phyloP scores from a whole-genome alignment of 30 jellyfish, hydroid and myxozoan genomes.

The Haliclystus octoradiatus region DNA sequence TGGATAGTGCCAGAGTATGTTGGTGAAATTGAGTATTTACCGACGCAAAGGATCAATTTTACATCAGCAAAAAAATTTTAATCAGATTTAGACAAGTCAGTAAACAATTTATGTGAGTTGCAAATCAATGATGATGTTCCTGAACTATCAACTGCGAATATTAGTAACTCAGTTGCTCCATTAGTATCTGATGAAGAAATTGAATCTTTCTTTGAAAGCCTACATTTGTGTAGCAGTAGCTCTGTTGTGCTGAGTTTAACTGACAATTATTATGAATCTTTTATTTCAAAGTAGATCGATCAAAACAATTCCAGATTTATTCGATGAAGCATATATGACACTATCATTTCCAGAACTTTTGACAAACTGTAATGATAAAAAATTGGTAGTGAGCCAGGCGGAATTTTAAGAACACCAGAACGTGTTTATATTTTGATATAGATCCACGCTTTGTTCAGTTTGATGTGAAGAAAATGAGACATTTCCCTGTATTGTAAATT shows the following conservation, averaged over 20 bases:
- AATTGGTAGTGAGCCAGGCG: constrained; percentile 10
- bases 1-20: constrained; percentile 7
- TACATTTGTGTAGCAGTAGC: no score
- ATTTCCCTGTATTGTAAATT: no score
- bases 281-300: no score
- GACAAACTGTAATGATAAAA: constrained; percentile 3
- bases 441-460: constrained; percentile 6
- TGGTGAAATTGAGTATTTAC: neutral
- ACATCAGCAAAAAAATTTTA: neutral
- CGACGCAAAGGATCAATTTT: constrained; percentile 5
- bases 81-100: neutral
- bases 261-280: constrained; percentile 13
- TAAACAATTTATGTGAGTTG: no score
- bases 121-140: no score
- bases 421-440: no score
- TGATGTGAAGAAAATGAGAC: constrained; percentile 21
- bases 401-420: constrained; percentile 14
- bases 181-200: no score
- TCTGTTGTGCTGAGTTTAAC: constrained; percentile 23
- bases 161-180: no score
- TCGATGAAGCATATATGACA: neutral
- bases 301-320: constrained; percentile 16
- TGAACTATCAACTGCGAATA: no score
- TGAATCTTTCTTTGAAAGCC: no score
- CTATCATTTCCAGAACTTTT: constrained; percentile 22